Evolutionary conservation across 2,888 invertebrate genomes (phyloP), one percentile per base, ranked within the genome.

Genomic region (Rhopalosiphum nymphaeae): DNA sequence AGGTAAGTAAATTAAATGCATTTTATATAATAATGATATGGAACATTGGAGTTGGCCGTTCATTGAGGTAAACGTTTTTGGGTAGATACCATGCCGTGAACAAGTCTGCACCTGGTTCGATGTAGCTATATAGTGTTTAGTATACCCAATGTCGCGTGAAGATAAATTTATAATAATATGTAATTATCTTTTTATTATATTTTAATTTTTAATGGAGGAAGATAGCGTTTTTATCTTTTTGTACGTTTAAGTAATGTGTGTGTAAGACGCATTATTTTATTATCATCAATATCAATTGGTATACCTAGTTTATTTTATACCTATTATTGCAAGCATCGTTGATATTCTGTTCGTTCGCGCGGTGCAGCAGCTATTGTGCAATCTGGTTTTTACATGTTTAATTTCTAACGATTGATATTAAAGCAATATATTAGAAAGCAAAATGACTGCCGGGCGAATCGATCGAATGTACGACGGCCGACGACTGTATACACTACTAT

Each of bases 341-440:
- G 36, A 78, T 78, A 78, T 25, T 78, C 21, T 36, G 21, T 21
- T 36, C 78, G 21, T 78, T 78, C 36, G 36, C 78, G 78, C 9
- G 0, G 78, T 78, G 21, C 21, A 78, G 36, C 36, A 36, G 21
- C 78, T 36, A 3, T 88, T 53, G 26, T 56, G 88, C 89, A 57
- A 56, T n/a, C 11, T 56, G 85, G 46, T 86, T 86, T 86, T 46
- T 86, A 86, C 36, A 78, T 61, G 57, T 89, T 36, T 42, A 36
- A 26, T 53, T 53, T 84, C 84, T 36, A 84, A 91, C n/a, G 53
- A 91, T 16, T 53, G 21, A 78, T 67, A 49, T 49, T 89, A 57
- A 57, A 89, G 78, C 78, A 78, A 36, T 84, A 85, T 91, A 91
- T 87, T 92, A 92, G 92, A 92, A 92, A 92, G 92, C 92, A 26